Base-by-base conservation (phyloP, 1,140 invertebrate species). In the Psix sp. region DNA sequence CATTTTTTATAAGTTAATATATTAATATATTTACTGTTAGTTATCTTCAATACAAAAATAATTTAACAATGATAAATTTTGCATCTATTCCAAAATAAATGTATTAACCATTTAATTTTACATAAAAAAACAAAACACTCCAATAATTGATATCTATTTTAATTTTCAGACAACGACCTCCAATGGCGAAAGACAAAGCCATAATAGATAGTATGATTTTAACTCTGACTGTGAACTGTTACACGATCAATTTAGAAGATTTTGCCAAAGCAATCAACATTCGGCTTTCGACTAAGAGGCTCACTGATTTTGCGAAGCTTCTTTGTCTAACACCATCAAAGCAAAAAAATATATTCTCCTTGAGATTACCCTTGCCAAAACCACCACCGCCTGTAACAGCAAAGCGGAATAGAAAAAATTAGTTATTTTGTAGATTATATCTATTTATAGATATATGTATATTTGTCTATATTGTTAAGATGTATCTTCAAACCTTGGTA, bases 161-260 rank as follows among this genome's bases (percentile, higher is more conserved):
- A 3, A 10, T 29, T 74, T 84, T 86, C 48, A 89, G 89, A 73
- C 62, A 51, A 46, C 79, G 88, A 10, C 87, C 89, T 14, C 72
- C 79, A 9, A 83, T 65, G 17, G 83, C 88, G 63, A 84, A 80
- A 52, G 88, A 89, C 46, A 89, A 89, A 80, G 84, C 78, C 15
- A 60, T 88, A 3, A 77, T 87, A 14, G 88, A 89, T 33, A 87
- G 84, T 16, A 73, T 90, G 17, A 84, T 90, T 20, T 62, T 90
- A 5, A 73, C 72, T 5, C 59, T 89, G 35, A 78, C 84, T 3
- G 79, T 84, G 17, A 79, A 65, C 10, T 77, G 88, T 48, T 88
- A 81, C 39, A 70, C 68, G 13, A 46, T 89, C 2, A 70, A 89
- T 71, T 60, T 90, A n/a, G 85, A 88, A 52, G 20, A 68, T 2